Evolutionary conservation across 1,140 invertebrate species (phyloP).

Genomic region (Drosophila sturtevanti): DNA sequence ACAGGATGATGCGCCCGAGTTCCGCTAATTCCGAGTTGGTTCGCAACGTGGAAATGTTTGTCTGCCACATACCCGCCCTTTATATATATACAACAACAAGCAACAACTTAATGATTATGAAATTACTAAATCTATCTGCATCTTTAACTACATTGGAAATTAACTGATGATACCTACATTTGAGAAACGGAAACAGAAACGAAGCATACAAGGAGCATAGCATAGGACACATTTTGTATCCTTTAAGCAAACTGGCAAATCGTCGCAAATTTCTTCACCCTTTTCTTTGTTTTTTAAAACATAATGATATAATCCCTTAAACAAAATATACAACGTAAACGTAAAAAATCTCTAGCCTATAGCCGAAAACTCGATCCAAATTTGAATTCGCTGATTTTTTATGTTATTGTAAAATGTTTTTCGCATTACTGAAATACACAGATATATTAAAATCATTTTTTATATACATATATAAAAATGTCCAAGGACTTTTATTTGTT

Average conservation of each 20-base stretch:
- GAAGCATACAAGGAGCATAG: conserved; percentile 29
- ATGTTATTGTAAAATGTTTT: conserved; percentile 67
- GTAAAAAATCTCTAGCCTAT: conserved; percentile 35
- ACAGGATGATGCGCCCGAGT: conserved; percentile 90
- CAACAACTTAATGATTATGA: conserved; percentile 76
- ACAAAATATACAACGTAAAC: conserved; percentile 49
- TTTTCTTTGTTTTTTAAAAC: conserved; percentile 52
- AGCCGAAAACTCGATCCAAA: conserved; percentile 38
- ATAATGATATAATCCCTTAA: conserved; percentile 56
- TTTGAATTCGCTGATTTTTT: conserved; percentile 62
- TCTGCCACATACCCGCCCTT: conserved; percentile 83
- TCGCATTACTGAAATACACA: conserved; percentile 71
- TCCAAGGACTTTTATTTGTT: neutral
- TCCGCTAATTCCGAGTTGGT: conserved; percentile 66
- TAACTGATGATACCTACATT: conserved; percentile 43
- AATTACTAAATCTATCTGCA: conserved; percentile 79
- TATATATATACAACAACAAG: conserved; percentile 78
- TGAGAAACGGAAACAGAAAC: conserved; percentile 49
- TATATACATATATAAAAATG: conserved; percentile 50
- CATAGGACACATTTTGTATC: conserved; percentile 53
- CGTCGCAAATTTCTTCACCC: conserved; percentile 23
- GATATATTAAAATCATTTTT: conserved; percentile 66
- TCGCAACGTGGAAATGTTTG: conserved; percentile 72
- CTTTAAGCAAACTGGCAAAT: conserved; percentile 61
- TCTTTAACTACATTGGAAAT: conserved; percentile 54